A percentile compares a stretch with the other conserved stretches of the same genome.
Conservation (phyloP, 1,140 invertebrate species). For the Neotoxoptera formosana region DNA sequence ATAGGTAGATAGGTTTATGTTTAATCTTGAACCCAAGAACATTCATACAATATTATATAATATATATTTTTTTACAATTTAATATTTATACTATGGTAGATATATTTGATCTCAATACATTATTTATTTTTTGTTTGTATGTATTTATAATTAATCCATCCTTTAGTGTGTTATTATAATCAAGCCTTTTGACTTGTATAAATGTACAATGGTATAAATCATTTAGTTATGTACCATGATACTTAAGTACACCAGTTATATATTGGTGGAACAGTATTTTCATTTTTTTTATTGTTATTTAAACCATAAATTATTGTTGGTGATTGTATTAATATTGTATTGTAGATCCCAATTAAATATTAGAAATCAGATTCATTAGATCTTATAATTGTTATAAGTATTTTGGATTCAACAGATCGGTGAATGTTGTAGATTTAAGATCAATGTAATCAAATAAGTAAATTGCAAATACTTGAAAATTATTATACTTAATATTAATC, state of each 20-base stretch:
- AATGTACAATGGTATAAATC: background rate
- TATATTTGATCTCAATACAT: conserved; percentile 40
- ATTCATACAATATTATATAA: background rate
- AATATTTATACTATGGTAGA: background rate
- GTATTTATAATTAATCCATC: conserved; percentile 7
- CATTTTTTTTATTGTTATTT: background rate
- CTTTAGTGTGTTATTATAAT: background rate
- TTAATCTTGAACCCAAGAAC: background rate
- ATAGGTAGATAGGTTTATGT: background rate
- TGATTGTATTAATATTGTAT: background rate
- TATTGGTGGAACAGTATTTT: background rate
- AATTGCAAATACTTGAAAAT: background rate
- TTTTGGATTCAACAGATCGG: background rate
- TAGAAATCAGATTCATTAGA: background rate
- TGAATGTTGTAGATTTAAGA: conserved; percentile 32
- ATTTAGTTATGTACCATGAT: background rate
- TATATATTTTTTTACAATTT: conserved; percentile 33
- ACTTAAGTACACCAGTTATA: background rate
- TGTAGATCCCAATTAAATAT: background rate
- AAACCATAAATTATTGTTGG: background rate
- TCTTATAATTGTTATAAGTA: background rate
- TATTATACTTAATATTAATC: background rate
- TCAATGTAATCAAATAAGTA: conserved; percentile 9
- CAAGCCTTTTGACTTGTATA: background rate
- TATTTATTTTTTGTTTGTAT: background rate